Evolutionary conservation across 2,113 vertebrate species (phyloP), one percentile per base, ranked within the genome.

Genomic region (Lasiurus borealis): DNA sequence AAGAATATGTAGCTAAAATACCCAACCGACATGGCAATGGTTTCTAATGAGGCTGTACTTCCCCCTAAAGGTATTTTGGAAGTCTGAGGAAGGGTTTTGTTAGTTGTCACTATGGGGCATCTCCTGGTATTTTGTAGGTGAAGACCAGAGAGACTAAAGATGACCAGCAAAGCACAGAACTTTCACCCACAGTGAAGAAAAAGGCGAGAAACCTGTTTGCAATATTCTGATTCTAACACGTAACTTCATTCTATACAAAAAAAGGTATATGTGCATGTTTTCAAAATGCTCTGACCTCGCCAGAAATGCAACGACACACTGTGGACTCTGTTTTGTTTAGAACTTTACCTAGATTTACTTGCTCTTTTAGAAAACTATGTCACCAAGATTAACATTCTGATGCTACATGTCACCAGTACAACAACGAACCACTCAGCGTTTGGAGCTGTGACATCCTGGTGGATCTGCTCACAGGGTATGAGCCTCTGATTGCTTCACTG

Each of bases 281-380:
- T 77, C 27, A 34, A 85, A 80, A 48, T 75, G 50, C 31, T 66
- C 93, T 76, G 4, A 87, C 84, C 81, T 90, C 94, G 64, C 19
- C 31, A 95, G 19, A 92, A 91, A 95, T 59, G 21, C 2, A 57
- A 57, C 2, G 50, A 82, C 1, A 62, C n/a, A 46, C 11, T 72
- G 36, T n/a, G 48, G 40, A 48, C 12, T 75, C 69, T 86, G 11
- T 34, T 94, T 50, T 88, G 40, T 78, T 90, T 54, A 88, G 52
- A 71, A 78, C 14, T 83, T 52, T 6, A 54, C 16, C 40, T 59
- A 80, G 25, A 80, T 44, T 90, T 66, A 76, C 52, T 90, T 76
- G 57, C 29, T 40, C 62, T 18, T 93, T 81, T 68, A 88, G 68
- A 85, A 96, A 85, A 88, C 19, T 36, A 31, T 16, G 9, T 23